Conservation (phyloP, 2,113 vertebrate species). For the Hystrix cristata region DNA sequence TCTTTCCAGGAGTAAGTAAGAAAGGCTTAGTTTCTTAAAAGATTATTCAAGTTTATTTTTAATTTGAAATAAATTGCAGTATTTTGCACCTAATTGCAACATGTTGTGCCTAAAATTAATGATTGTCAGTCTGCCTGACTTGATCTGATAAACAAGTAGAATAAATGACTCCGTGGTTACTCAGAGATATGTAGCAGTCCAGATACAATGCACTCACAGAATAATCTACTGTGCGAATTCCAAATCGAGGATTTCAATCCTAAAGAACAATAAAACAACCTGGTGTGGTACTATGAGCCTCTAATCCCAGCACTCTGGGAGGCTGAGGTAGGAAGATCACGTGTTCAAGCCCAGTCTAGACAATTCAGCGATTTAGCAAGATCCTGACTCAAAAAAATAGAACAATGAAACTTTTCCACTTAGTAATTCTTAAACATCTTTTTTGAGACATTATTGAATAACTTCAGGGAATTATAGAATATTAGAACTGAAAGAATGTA, state of each 20-base stretch:
- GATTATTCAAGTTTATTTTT: neutral
- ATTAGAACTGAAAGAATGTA: neutral
- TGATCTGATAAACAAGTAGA: neutral
- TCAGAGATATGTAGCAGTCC: neutral
- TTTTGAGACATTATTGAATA: constrained; percentile 15
- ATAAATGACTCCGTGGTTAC: neutral
- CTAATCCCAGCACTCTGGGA: neutral
- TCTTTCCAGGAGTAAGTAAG: neutral
- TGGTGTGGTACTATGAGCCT: neutral
- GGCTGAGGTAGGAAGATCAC: neutral
- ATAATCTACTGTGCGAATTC: neutral
- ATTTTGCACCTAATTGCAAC: neutral
- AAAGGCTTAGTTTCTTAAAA: constrained; percentile 20
- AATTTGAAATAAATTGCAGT: neutral
- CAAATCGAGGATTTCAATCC: neutral
- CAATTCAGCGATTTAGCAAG: neutral
- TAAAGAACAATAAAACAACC: neutral
- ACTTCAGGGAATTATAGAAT: neutral
- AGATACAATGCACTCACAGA: neutral
- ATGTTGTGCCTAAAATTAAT: constrained; percentile 39
- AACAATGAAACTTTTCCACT: neutral
- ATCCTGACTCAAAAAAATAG: neutral
- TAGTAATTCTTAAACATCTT: neutral
- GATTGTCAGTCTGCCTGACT: neutral
- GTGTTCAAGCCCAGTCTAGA: neutral